These are phyloP conservation scores for Folsomia candida DNA, from an alignment of 2,888 invertebrate genomes.

Conservation along the genomic window DNA sequence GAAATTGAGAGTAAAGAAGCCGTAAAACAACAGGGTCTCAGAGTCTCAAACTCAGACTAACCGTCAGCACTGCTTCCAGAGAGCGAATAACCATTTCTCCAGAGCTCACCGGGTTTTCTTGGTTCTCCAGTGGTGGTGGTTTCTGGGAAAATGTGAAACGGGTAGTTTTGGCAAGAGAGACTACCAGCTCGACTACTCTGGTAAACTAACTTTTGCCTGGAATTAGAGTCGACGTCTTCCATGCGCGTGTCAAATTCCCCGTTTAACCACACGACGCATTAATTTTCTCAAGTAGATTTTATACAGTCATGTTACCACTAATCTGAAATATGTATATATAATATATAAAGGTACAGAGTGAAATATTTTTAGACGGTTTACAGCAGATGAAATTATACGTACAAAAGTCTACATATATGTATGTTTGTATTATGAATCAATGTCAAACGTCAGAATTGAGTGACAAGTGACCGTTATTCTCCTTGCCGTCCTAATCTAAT, in stretches of 20 bases:
- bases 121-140: background rate
- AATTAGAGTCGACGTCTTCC: no score
- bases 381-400: no score
- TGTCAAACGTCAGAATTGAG: no score
- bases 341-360: no score
- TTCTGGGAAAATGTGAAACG: background rate
- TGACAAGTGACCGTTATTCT: no score
- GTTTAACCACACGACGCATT: background rate
- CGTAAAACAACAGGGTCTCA: background rate
- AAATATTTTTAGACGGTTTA: no score
- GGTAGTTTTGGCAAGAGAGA: background rate
- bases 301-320: background rate
- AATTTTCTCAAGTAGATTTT: background rate
- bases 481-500: no score
- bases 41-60: background rate
- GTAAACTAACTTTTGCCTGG: no score
- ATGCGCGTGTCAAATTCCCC: conserved; percentile 26
- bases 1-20: background rate
- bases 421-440: no score
- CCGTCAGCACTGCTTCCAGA: background rate
- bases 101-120: conserved; percentile 30
- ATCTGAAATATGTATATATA: no score
- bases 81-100: conserved; percentile 16
- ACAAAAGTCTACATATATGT: no score
- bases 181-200: background rate